phyloP scores from a whole-genome alignment of 2,888 invertebrate species.

The Vandiemenella viatica region DNA sequence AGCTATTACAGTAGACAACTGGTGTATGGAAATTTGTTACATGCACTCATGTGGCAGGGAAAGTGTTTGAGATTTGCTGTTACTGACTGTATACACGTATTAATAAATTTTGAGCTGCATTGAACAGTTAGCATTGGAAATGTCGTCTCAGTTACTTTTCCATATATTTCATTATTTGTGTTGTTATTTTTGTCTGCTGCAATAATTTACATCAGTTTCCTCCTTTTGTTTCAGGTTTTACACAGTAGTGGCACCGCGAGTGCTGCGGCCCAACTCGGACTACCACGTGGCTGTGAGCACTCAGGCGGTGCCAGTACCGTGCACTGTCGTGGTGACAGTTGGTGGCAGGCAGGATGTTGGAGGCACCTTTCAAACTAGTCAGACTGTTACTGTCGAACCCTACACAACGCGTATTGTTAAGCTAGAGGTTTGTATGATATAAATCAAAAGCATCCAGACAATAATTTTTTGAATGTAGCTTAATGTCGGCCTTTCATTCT shows the following conservation, averaged over 20 bases:
- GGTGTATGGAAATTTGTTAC: too few species aligned
- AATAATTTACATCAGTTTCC: too few species aligned
- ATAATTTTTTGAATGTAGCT: too few species aligned
- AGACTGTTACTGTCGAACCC: constrained; percentile 52
- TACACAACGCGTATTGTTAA: constrained; percentile 53
- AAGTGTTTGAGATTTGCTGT: too few species aligned
- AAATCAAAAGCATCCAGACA: neutral
- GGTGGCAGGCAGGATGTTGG: constrained; percentile 54
- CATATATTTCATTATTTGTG: too few species aligned
- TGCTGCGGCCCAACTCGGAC: constrained; percentile 66
- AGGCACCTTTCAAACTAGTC: constrained; percentile 49
- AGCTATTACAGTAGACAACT: too few species aligned
- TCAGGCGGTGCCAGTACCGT: constrained; percentile 40
- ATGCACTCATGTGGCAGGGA: too few species aligned
- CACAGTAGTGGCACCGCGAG: constrained; percentile 66
- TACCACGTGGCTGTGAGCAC: constrained; percentile 66
- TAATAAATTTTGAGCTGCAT: too few species aligned
- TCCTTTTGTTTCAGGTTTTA: constrained; percentile 38
- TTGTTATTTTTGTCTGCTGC: too few species aligned
- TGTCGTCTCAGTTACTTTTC: too few species aligned
- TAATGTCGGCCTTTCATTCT: neutral
- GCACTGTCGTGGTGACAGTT: constrained; percentile 57
- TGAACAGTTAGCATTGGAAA: too few species aligned
- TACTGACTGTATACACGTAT: too few species aligned
- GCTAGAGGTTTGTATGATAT: constrained; percentile 42